Conservation (phyloP, 23 tunicate species). For the Trididemnum miniatum region DNA sequence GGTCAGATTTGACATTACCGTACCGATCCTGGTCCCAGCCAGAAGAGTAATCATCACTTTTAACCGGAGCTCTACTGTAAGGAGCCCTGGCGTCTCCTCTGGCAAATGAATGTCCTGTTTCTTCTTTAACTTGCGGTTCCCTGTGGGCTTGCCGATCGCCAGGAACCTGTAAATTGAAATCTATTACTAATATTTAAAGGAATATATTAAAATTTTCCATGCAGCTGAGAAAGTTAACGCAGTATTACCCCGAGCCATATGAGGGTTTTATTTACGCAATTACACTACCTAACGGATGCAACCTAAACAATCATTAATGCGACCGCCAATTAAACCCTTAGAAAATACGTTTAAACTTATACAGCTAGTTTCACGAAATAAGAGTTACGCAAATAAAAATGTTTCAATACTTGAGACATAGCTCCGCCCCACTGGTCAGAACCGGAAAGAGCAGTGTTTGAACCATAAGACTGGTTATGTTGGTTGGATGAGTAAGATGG, state of each 20-base stretch:
- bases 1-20: conserved; percentile 1
- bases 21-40: background rate
- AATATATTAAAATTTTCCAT: too few relatives aligned
- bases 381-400: too few relatives aligned
- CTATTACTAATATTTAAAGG: too few relatives aligned
- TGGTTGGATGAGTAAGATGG: background rate
- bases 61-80: background rate
- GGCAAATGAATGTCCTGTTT: background rate
- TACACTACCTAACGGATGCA: too few relatives aligned
- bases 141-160: too few relatives aligned
- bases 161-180: too few relatives aligned
- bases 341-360: too few relatives aligned
- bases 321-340: too few relatives aligned
- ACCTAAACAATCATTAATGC: too few relatives aligned
- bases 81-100: background rate
- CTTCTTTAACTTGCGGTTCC: background rate
- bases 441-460: background rate
- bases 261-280: background rate
- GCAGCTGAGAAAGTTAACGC: too few relatives aligned
- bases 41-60: background rate
- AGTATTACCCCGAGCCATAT: background rate
- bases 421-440: background rate
- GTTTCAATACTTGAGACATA: too few relatives aligned
- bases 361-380: too few relatives aligned
- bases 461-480: background rate